Conservation (phyloP, 1,140 invertebrate species). For the Drosophila repletoides region DNA sequence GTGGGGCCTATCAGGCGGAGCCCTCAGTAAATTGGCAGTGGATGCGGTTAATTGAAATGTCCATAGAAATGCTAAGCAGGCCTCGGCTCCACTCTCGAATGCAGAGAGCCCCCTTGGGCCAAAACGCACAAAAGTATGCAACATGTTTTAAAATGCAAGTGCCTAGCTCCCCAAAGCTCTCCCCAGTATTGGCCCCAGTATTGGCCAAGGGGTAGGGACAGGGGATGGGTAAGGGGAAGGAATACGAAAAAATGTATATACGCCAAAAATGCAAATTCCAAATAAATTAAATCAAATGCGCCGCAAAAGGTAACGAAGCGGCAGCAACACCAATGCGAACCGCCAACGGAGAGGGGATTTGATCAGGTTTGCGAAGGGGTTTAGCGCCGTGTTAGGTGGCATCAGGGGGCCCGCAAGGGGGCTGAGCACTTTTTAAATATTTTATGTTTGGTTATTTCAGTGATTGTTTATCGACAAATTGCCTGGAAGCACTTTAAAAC, state of each 20-base stretch:
- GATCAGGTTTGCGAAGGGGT: too few species aligned
- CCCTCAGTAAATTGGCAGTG: too few species aligned
- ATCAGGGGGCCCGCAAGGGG: too few species aligned
- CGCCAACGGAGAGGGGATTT: conserved; percentile 32
- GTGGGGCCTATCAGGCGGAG: too few species aligned
- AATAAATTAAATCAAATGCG: conserved; percentile 79
- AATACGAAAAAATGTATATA: background rate
- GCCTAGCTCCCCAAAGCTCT: conserved; percentile 32
- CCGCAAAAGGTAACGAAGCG: conserved; percentile 74
- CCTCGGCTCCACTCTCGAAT: conserved; percentile 44
- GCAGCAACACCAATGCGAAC: conserved; percentile 70
- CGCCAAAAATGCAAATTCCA: conserved; percentile 74
- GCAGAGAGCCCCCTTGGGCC: conserved; percentile 23
- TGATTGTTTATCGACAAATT: conserved; percentile 79
- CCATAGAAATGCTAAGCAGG: conserved; percentile 53
- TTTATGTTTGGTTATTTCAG: conserved; percentile 76
- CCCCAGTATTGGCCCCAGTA: background rate
- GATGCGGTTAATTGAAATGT: conserved; percentile 54
- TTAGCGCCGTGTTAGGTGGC: too few species aligned
- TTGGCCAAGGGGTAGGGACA: background rate
- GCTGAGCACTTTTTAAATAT: conserved; percentile 71
- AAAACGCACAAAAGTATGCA: conserved; percentile 70
- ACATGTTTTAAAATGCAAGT: conserved; percentile 70
- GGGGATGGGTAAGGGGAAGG: background rate
- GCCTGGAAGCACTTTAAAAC: conserved; percentile 77